Evolutionary conservation across 1,140 invertebrate genomes (phyloP).

Genomic region (Phenacoccus solenopsis): DNA sequence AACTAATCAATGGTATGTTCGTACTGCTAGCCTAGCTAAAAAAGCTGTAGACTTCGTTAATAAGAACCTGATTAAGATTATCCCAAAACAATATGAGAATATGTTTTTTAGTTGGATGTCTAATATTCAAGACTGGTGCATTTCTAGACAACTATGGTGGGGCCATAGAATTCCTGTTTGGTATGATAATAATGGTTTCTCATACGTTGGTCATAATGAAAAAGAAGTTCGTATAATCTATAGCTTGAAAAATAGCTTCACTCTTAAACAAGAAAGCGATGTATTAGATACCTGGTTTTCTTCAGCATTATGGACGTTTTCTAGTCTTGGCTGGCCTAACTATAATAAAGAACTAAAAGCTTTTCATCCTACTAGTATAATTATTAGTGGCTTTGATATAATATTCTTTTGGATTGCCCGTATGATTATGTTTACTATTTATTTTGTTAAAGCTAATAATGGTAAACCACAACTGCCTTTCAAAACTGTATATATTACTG

Average conservation of each 20-base stretch:
- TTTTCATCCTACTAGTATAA: conserved; percentile 45
- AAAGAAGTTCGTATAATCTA: neutral
- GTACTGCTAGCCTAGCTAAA: conserved; percentile 20
- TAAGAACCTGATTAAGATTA: conserved; percentile 25
- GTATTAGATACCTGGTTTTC: too few species aligned
- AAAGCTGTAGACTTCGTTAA: conserved; percentile 23
- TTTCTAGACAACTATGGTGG: conserved; percentile 62
- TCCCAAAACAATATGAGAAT: conserved; percentile 25
- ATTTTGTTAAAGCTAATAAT: conserved; percentile 37
- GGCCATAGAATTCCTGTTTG: conserved; percentile 54
- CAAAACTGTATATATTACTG: conserved; percentile 41
- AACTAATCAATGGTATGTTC: conserved; percentile 29
- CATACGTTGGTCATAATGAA: conserved; percentile 26
- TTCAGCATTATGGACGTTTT: conserved; percentile 47
- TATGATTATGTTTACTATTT: conserved; percentile 50
- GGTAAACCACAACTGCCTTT: conserved; percentile 40
- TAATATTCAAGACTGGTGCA: conserved; percentile 47
- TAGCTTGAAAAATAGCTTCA: neutral
- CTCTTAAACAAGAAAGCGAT: conserved; percentile 34
- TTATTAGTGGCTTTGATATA: conserved; percentile 61
- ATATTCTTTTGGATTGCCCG: conserved; percentile 61
- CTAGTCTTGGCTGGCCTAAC: conserved; percentile 51
- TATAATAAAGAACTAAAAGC: conserved; percentile 23
- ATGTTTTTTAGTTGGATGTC: conserved; percentile 26
- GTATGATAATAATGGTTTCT: conserved; percentile 66